These are phyloP conservation scores for Xiphydria camelus DNA, from an alignment of 2,888 invertebrate species.

Conservation along the genomic window DNA sequence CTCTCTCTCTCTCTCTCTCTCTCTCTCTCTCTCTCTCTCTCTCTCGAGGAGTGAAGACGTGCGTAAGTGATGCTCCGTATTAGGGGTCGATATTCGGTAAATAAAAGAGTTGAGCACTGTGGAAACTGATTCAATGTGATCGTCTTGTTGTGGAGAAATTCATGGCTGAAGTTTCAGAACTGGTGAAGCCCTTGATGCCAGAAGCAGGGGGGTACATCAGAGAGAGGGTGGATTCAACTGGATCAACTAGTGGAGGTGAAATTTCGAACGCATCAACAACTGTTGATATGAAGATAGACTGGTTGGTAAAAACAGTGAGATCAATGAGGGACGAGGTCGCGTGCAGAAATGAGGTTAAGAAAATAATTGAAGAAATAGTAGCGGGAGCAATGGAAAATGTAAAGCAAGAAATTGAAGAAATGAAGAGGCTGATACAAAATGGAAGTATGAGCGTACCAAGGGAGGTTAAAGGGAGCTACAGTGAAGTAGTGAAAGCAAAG, in stretches of 20 bases:
- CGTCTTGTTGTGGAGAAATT: too few relatives aligned
- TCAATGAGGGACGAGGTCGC: conserved; percentile 2
- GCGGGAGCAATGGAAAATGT: not conserved
- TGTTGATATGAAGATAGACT: not conserved
- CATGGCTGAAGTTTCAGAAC: too few relatives aligned
- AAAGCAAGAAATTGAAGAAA: conserved; percentile 5
- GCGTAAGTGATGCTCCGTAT: conserved; percentile 7
- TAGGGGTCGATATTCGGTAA: too few relatives aligned
- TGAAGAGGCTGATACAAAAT: not conserved
- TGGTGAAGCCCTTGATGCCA: not conserved
- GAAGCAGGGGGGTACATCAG: not conserved
- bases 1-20: too few relatives aligned
- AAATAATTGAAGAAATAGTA: conserved; percentile 1
- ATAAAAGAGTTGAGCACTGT: too few relatives aligned
- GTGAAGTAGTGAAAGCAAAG: not conserved
- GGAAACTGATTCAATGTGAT: too few relatives aligned
- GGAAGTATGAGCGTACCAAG: not conserved
- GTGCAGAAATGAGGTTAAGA: conserved; percentile 2
- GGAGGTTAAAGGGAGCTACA: not conserved
- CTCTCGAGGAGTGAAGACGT: conserved; percentile 6
- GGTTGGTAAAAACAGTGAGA: conserved; percentile 5
- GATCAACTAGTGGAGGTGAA: not conserved
- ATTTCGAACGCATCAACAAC: not conserved
- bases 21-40: too few relatives aligned
- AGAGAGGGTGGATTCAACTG: not conserved